A percentile compares a stretch with the other conserved stretches of the same genome.
Conservation (phyloP, 2,888 invertebrate species). For the Xanthia icteritia region DNA sequence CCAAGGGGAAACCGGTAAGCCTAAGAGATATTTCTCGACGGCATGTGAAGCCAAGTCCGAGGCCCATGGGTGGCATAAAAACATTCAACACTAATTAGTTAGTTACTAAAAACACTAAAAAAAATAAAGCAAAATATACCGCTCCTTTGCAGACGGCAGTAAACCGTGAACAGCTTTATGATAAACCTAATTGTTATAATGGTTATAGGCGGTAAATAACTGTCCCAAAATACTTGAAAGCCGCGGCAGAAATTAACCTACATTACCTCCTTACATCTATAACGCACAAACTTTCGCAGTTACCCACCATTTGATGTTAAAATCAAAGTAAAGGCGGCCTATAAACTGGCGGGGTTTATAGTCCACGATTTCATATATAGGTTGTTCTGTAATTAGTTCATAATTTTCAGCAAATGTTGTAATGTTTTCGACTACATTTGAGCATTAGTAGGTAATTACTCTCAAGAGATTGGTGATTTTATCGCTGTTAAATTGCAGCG, state of each 20-base stretch:
- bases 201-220: slow-evolving; percentile 20
- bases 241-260: slow-evolving; percentile 55
- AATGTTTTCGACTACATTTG: background rate
- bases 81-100: too few relatives aligned
- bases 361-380: slow-evolving; percentile 7
- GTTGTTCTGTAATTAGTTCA: slow-evolving; percentile 11
- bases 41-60: too few relatives aligned
- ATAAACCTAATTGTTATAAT: slow-evolving; percentile 18
- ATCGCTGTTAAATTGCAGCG: background rate
- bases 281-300: slow-evolving; percentile 35
- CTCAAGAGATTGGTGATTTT: background rate
- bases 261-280: slow-evolving; percentile 40
- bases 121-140: too few relatives aligned
- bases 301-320: slow-evolving; percentile 47
- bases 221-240: slow-evolving; percentile 48
- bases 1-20: too few relatives aligned
- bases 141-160: background rate
- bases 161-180: background rate
- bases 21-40: too few relatives aligned
- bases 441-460: background rate
- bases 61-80: too few relatives aligned
- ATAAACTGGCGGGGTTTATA: slow-evolving; percentile 10
- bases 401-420: slow-evolving; percentile 18
- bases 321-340: slow-evolving; percentile 48
- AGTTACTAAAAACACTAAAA: too few relatives aligned